Evolutionary conservation across 1,140 invertebrate genomes (phyloP), one percentile per base, ranked within the genome.

Genomic region (Ceratitis capitata): DNA sequence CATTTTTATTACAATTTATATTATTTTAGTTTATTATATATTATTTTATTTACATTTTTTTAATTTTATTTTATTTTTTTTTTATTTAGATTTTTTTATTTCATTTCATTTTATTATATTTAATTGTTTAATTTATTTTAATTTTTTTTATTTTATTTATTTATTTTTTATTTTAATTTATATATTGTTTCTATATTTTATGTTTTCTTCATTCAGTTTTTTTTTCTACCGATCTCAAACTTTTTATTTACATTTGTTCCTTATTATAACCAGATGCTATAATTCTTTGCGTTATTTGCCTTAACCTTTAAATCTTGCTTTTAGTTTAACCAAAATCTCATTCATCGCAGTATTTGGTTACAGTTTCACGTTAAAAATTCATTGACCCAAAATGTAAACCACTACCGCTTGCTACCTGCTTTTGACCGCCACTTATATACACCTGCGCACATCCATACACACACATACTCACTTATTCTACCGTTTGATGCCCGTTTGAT

Each of bases 291-390:
- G 32, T 69, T 69, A 61, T 10, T 61, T 16, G 14, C 29, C 3
- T 49, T 49, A 14, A 32, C 61, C 14, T 2, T 14, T 19, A 69
- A 69, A 35, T 16, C 61, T 69, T 69, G 1, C 5, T 35, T 32
- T 14, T 29, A 29, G 29, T 29, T 32, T 32, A 69, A 69, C 14
- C 32, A 35, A 29, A 69, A 69, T 19, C 61, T 39, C 61, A 69
- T 69, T 69, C 16, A 69, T 1, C 29, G 61, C 61, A 32, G 61
- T 69, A 69, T 69, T 69, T 69, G 61, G 61, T 69, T 69, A 69
- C 32, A 69, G 61, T 69, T 69, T 69, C 61, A 35, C 61, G 61
- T 35, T 69, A 69, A 69, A 69, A 69, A 69, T 69, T 69, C 61
- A 69, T 69, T 69, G 61, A 69, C 61, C 61, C 61, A 69, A n/a